phyloP scores from a whole-genome alignment of 2,797 vertebrate genomes.

The Salmo trutta region DNA sequence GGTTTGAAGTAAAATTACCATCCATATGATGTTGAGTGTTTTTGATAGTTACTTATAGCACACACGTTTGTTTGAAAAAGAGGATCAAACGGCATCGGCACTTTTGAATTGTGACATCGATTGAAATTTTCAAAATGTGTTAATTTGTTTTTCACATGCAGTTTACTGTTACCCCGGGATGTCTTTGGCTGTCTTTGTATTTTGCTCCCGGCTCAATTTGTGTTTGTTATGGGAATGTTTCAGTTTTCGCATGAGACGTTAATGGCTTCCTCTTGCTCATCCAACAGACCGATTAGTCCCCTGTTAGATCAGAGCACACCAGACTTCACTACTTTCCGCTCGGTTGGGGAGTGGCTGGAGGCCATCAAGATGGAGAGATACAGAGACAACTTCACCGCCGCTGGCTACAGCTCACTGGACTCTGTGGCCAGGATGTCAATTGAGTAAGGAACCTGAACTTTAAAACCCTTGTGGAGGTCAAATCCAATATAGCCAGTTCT shows the following conservation, averaged over 20 bases:
- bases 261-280: conserved; percentile 52
- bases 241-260: conserved; percentile 45
- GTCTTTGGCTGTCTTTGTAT: conserved; percentile 10
- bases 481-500: background rate
- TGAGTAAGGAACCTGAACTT: conserved; percentile 82
- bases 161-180: conserved; percentile 48
- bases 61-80: conserved; percentile 31
- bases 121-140: conserved; percentile 24
- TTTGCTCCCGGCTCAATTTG: background rate
- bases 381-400: conserved; percentile 97
- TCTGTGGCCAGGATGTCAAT: conserved; percentile 98
- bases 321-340: conserved; percentile 94
- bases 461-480: background rate
- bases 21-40: conserved; percentile 37
- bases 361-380: conserved; percentile 99
- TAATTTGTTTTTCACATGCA: background rate
- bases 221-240: conserved; percentile 30
- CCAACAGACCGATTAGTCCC: conserved; percentile 91
- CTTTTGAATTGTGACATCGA: conserved; percentile 42
- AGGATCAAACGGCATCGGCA: conserved; percentile 33
- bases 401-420: conserved; percentile 96
- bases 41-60: background rate
- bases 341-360: conserved; percentile 97
- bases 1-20: conserved; percentile 20
- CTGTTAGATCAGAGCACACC: conserved; percentile 97